Evolutionary conservation across 2,113 vertebrate genomes (phyloP).

Genomic region (Dolichotis patagonum): DNA sequence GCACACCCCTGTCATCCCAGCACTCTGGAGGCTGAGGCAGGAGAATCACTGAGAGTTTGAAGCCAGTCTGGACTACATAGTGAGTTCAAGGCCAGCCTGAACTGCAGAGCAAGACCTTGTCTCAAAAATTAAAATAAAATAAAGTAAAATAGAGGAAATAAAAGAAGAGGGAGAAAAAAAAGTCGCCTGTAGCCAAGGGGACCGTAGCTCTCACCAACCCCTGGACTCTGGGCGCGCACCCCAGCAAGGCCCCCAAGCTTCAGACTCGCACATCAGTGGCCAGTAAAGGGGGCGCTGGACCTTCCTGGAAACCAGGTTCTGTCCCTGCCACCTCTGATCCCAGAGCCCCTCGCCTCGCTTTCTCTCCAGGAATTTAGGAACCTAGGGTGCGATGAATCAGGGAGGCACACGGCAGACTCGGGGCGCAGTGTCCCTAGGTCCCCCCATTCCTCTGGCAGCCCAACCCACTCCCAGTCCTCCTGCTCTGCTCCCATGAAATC

Average conservation of each 20-base stretch:
- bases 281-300: background rate
- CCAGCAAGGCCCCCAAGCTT: too few species aligned
- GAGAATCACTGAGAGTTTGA: background rate
- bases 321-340: background rate
- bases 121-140: background rate
- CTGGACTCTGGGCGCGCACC: too few species aligned
- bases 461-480: too few species aligned
- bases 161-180: too few species aligned
- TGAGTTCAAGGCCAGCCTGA: background rate
- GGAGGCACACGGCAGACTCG: background rate
- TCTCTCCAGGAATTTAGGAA: background rate
- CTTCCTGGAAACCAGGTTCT: background rate
- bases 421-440: background rate
- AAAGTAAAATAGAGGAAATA: too few species aligned
- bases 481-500: background rate
- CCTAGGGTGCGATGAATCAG: background rate
- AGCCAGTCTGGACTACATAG: background rate
- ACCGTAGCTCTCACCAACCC: background rate
- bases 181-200: background rate
- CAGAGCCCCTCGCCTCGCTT: background rate
- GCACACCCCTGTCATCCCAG: background rate
- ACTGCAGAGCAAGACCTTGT: background rate
- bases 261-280: constrained; percentile 38
- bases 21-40: background rate
- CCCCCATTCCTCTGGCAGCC: background rate